Percentiles rank a stretch among this genome's conserved stretches.
These are phyloP conservation scores for Poecilobothrus nobilitatus DNA, from an alignment of 2,888 invertebrate species.

Conservation along the genomic window DNA sequence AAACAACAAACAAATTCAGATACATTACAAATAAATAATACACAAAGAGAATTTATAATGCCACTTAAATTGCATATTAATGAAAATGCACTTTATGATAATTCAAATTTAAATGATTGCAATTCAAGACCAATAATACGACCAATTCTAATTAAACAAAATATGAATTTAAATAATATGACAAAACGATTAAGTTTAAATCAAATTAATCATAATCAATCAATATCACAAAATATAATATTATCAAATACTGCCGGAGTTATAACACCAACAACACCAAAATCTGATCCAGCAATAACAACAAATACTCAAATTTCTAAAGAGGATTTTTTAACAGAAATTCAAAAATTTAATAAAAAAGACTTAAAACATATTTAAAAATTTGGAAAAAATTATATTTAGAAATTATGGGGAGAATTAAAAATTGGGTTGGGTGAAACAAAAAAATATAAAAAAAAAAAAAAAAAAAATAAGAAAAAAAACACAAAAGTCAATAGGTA, in stretches of 20 bases:
- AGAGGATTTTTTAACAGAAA: neutral
- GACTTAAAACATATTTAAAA: neutral
- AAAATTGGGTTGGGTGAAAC: too few species aligned
- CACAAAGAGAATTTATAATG: neutral
- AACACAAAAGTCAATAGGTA: too few species aligned
- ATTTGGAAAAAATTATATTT: too few species aligned
- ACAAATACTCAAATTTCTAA: neutral
- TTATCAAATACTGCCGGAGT: conserved; percentile 22
- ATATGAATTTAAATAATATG: conserved; percentile 20
- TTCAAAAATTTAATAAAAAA: neutral
- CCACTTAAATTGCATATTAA: neutral
- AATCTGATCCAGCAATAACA: conserved; percentile 13
- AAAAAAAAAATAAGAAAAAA: too few species aligned
- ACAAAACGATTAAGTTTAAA: conserved; percentile 16
- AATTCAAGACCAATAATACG: neutral
- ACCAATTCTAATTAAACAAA: conserved; percentile 19
- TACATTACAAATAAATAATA: too few species aligned
- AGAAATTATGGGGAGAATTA: too few species aligned
- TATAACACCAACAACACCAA: conserved; percentile 37
- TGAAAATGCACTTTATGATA: neutral
- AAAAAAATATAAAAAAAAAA: too few species aligned
- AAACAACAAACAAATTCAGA: too few species aligned
- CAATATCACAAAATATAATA: conserved; percentile 8
- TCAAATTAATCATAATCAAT: conserved; percentile 11
- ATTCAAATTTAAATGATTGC: neutral